Base-by-base conservation (phyloP, 2,797 vertebrate genomes). In the Spinus pinus region DNA sequence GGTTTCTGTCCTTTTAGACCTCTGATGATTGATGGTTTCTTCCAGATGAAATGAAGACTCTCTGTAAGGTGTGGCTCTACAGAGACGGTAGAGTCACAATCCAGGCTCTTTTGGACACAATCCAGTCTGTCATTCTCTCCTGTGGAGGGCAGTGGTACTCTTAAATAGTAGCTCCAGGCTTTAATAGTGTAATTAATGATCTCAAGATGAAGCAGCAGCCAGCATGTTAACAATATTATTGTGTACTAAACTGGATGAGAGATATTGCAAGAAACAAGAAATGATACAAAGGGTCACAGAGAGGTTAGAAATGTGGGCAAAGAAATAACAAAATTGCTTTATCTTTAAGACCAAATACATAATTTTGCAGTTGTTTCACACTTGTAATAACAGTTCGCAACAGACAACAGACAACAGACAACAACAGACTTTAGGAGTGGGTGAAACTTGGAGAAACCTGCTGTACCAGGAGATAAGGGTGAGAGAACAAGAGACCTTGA, bases 111-210 rank as follows among this genome's bases (percentile, higher is more conserved):
- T 88, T 86, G 79, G 75, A 83, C 47, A 60, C 28, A 23, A 31
- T 58, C 39, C 35, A 54, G 44, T 75, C 89, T 94, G 62, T 54
- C 56, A 50, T 83, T 91, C 62, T 81, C 18, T 93, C 95, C 95
- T 94, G 87, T 74, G 94, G 95, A 94, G 87, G 94, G 94, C 91
- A 96, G 95, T 88, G 91, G 62, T 95, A 94, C 79, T 88, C 95
- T 86, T 91, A 78, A 73, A 84, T 66, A 89, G 62, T 70, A 90
- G 22, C 53, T 93, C 30, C 47, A 75, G 66, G 35, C 58, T 88
- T 84, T 73, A 83, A 42, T 77, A 66, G 33, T 47, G n/a, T 70
- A 86, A 77, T 90, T 88, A 65, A 93, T 81, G 89, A 91, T 94
- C 81, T 92, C 3, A 2, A 96, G 91, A 92, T 93, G 89, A 92